Evolutionary conservation across 2,113 vertebrate species (phyloP).

Genomic region (Gadus chalcogrammus): DNA sequence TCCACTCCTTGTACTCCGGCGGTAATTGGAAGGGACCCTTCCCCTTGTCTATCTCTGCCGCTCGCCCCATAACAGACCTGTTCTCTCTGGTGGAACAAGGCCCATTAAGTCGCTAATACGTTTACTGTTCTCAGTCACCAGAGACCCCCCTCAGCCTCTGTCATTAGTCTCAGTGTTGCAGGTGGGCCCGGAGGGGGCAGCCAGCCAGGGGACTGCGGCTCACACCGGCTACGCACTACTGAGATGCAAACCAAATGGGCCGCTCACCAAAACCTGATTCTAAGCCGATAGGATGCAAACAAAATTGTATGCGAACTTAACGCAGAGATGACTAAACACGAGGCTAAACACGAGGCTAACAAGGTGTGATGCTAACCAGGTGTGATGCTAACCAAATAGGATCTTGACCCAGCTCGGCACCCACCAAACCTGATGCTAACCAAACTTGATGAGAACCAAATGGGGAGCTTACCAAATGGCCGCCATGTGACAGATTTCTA

Average conservation of each 20-base stretch:
- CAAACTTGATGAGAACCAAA: too few species aligned
- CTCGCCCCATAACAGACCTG: too few species aligned
- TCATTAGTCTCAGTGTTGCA: conserved; percentile 51
- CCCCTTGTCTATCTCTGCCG: too few species aligned
- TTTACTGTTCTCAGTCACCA: conserved; percentile 50
- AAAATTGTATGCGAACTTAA: too few species aligned
- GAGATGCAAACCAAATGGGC: conserved; percentile 3
- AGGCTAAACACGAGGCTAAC: conserved; percentile 2
- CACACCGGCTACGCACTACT: background rate
- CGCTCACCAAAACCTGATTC: conserved; percentile 25
- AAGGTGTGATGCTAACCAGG: conserved; percentile 26
- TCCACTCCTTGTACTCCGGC: too few species aligned
- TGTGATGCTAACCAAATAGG: conserved; percentile 25
- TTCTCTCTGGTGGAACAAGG: background rate
- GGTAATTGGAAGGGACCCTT: too few species aligned
- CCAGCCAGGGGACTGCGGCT: conserved; percentile 16
- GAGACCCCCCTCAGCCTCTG: conserved; percentile 53
- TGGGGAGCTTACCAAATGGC: conserved; percentile 31
- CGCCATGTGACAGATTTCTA: conserved; percentile 53
- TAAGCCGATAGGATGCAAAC: conserved; percentile 23
- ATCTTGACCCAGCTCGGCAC: background rate
- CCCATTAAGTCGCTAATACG: conserved; percentile 46
- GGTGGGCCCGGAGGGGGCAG: conserved; percentile 46
- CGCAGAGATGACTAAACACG: too few species aligned
- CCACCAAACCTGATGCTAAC: too few species aligned